Evolutionary conservation across 2,888 invertebrate species (phyloP), one percentile per base, ranked within the genome.

Genomic region (Eucera pruinosa): DNA sequence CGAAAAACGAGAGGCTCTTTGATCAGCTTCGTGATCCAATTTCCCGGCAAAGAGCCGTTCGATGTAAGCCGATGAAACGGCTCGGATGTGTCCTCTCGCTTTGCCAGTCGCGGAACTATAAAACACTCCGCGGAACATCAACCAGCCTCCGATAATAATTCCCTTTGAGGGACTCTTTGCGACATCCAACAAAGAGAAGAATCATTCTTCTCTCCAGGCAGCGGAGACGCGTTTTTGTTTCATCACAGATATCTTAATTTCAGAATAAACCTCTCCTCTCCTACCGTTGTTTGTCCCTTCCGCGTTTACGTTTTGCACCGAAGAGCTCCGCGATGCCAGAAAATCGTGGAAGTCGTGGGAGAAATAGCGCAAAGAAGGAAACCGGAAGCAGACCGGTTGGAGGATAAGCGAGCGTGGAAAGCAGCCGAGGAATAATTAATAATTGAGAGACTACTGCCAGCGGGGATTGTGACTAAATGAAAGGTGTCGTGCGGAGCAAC

Each of bases 11-110:
- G 77, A 25, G 58, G 58, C 60, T 55, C 72, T 78, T 79, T 68
- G 78, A 70, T 73, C 78, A 68, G 73, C 64, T 55, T 65, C 45
- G 67, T 65, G 73, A 79, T 79, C 79, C 73, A 79, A 79, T 79
- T 68, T 45, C 57, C 23, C 33, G 43, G 79, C 67, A 61, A 78
- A 79, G 72, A 64, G 72, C 57, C 67, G 72, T 76, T 76, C 69
- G 76, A 70, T 70, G 65, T 57, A 55, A 69, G 62, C 58, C 48
- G 65, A 54, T 65, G 77, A 69, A 66, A 52, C 66, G 41, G 57
- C 4, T 58, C 75, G 61, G 57, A 61, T 30, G 33, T 45, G 66
- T 48, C 54, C 27, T 36, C n/a, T 33, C 33, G 45, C 48, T 76
- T 76, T 52, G 50, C 41, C 70, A 33, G 39, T 52, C 27, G 36